phyloP scores from a whole-genome alignment of 2,113 vertebrate species.

The Greenwoodochromis staneri region DNA sequence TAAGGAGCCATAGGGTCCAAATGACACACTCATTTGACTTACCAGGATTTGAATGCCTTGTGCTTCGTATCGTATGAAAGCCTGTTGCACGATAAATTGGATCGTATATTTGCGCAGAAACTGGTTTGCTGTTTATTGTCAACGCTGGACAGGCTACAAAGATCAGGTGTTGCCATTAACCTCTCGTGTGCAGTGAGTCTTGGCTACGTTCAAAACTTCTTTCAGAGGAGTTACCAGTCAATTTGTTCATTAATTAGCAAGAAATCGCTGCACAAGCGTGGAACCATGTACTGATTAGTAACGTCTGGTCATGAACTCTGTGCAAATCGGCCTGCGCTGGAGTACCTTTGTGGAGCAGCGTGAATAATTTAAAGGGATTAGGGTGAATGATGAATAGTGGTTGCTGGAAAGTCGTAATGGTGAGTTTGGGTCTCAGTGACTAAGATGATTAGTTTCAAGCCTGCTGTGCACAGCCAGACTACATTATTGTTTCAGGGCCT shows the following conservation, averaged over 20 bases:
- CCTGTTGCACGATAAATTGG: background rate
- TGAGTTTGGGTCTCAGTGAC: slow-evolving; percentile 40
- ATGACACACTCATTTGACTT: slow-evolving; percentile 1
- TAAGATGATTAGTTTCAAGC: slow-evolving; percentile 45
- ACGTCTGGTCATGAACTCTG: slow-evolving; percentile 42
- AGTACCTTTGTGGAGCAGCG: slow-evolving; percentile 40
- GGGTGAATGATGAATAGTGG: slow-evolving; percentile 42
- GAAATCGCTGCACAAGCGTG: slow-evolving; percentile 13
- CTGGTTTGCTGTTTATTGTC: background rate
- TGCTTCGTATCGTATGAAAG: background rate
- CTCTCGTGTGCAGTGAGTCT: background rate
- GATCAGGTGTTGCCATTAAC: background rate
- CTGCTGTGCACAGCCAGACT: slow-evolving; percentile 1
- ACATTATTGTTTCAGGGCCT: slow-evolving; percentile 16
- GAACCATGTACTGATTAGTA: slow-evolving; percentile 43
- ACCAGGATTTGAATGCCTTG: background rate
- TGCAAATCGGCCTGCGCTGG: slow-evolving; percentile 10
- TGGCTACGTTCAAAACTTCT: background rate
- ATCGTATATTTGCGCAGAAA: background rate
- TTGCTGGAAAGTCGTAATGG: slow-evolving; percentile 29
- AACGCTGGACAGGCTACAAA: background rate
- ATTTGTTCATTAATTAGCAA: slow-evolving; percentile 55
- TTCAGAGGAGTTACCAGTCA: slow-evolving; percentile 14
- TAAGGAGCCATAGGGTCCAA: background rate
- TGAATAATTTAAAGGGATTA: slow-evolving; percentile 66